phyloP scores from a whole-genome alignment of 2,113 vertebrate genomes.

The Pteropus alecto region DNA sequence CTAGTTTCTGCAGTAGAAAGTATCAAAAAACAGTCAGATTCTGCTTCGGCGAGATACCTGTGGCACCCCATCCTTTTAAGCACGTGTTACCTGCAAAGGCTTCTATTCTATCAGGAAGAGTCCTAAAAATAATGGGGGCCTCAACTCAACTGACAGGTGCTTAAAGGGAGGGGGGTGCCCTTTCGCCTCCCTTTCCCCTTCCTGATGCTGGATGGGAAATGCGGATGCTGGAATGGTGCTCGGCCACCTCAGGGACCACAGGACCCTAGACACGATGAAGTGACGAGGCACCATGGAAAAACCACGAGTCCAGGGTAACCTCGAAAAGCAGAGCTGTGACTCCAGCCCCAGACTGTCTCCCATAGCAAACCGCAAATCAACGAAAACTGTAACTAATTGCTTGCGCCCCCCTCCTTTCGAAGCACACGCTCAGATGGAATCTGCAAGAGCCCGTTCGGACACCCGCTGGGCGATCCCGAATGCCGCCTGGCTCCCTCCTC shows the following conservation, averaged over 20 bases:
- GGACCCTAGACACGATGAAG: neutral
- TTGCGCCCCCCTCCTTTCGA: accelerated
- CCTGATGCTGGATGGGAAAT: accelerated
- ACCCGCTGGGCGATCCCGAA: accelerated
- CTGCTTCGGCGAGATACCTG: accelerated
- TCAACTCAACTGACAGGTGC: neutral
- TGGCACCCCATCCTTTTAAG: too few relatives aligned
- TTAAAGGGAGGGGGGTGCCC: neutral
- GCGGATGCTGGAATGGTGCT: neutral
- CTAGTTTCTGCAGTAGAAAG: accelerated
- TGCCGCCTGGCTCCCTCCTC: neutral
- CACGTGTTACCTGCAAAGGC: accelerated
- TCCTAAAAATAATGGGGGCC: neutral
- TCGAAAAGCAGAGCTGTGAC: neutral
- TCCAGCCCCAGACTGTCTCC: neutral
- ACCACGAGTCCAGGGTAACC: neutral
- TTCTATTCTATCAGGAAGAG: accelerated
- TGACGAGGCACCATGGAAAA: neutral
- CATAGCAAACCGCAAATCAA: neutral
- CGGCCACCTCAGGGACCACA: neutral
- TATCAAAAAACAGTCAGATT: accelerated
- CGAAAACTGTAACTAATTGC: neutral
- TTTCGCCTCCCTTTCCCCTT: too few relatives aligned
- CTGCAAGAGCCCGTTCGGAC: accelerated
- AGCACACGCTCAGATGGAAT: accelerated